Percentiles rank a stretch among this genome's conserved stretches.
Conservation (phyloP, 2,888 invertebrate genomes). For the Eucera pruinosa region DNA sequence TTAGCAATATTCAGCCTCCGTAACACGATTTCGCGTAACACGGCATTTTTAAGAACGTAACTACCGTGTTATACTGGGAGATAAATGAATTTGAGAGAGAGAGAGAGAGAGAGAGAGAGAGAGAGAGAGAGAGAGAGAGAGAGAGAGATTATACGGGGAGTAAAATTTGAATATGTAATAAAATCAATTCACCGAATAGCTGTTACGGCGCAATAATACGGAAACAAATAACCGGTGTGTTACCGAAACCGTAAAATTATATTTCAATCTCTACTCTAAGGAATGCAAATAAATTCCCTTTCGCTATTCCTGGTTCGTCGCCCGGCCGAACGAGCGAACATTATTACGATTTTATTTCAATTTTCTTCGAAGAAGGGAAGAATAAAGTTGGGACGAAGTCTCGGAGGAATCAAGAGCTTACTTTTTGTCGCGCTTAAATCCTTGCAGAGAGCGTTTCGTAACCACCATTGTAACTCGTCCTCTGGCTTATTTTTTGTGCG, state of each 20-base stretch:
- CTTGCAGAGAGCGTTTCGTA: constrained; percentile 7
- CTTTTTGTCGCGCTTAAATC: not conserved
- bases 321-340: constrained; percentile 28
- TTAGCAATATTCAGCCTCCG: too few species aligned
- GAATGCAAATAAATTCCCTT: constrained; percentile 36
- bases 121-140: too few species aligned
- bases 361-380: constrained; percentile 15
- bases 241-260: not conserved
- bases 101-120: too few species aligned
- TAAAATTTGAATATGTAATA: too few species aligned
- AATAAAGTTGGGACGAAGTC: not conserved
- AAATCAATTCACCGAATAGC: too few species aligned
- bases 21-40: too few species aligned
- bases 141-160: too few species aligned
- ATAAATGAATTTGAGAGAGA: too few species aligned
- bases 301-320: not conserved
- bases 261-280: not conserved
- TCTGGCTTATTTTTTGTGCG: not conserved
- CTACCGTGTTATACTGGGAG: too few species aligned
- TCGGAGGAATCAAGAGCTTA: not conserved
- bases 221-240: not conserved
- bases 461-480: constrained; percentile 1
- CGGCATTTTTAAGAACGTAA: too few species aligned
- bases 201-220: too few species aligned
- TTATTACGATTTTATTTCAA: constrained; percentile 32